Evolutionary conservation across 2,888 invertebrate genomes (phyloP).

Genomic region (Sinohyriopsis cumingii): DNA sequence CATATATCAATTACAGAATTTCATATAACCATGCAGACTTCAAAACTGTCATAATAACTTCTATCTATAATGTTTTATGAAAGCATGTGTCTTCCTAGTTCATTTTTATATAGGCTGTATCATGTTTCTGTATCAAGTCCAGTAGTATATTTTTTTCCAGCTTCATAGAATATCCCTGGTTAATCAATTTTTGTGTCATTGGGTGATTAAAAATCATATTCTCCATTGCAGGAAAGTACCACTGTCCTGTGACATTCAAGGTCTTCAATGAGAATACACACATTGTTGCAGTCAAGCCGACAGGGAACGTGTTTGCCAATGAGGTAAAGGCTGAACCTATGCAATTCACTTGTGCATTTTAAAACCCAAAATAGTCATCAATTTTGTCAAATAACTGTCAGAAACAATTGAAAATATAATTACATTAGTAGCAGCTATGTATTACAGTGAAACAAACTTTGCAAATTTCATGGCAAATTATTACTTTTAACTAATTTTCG

Average conservation of each 20-base stretch:
- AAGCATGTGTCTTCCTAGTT: too few species aligned
- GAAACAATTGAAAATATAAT: too few species aligned
- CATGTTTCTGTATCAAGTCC: too few species aligned
- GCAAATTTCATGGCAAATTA: too few species aligned
- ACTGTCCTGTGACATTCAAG: slow-evolving; percentile 95
- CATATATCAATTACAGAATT: too few species aligned
- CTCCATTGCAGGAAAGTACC: slow-evolving; percentile 79
- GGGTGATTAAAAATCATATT: not conserved
- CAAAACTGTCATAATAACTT: too few species aligned
- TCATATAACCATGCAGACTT: too few species aligned
- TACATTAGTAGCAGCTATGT: too few species aligned
- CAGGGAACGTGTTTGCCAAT: slow-evolving; percentile 95
- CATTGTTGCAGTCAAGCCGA: slow-evolving; percentile 89
- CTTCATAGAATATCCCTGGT: not conserved
- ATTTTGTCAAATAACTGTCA: not conserved
- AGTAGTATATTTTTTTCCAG: not conserved
- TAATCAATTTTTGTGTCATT: not conserved
- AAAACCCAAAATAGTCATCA: not conserved
- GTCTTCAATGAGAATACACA: slow-evolving; percentile 94
- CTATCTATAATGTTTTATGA: too few species aligned
- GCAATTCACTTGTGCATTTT: not conserved
- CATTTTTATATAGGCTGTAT: too few species aligned
- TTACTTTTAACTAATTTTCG: too few species aligned
- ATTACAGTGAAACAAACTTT: too few species aligned
- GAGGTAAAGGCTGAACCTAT: slow-evolving; percentile 75